Evolutionary conservation across 2,113 vertebrate species (phyloP), one percentile per base, ranked within the genome.

Genomic region (Menura novaehollandiae): DNA sequence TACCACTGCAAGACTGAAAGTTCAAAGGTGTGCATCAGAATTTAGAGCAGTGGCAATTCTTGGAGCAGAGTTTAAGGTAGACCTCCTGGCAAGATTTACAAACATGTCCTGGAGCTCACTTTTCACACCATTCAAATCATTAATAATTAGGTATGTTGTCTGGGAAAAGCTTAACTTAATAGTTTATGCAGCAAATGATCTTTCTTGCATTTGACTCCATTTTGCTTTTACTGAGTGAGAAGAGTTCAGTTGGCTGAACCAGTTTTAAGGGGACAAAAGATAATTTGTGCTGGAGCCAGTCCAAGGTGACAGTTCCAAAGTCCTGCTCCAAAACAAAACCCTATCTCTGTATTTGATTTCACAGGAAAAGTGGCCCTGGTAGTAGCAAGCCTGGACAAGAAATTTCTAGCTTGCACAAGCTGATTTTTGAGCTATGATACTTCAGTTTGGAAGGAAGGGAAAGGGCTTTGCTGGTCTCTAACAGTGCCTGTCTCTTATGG

Each of bases 21-120:
- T 95, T 95, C 68, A 69, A 92, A 90, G 67, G 62, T 84, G 73
- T 84, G 93, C 24, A 44, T 56, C 44, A 86, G 91, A 92, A 93
- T 93, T 86, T 60, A 85, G 95, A 85, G 49, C 60, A 76, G 64
- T n/a, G 21, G 44, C 69, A 75, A 35, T 63, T 86, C 55, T 74
- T 78, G 2, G 5, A 82, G 74, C 30, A 67, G 58, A 75, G 43
- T 64, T 56, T 63, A 68, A 85, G 80, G 51, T 15, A 72, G 53
- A 55, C 35, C 72, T 91, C 19, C 64, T 63, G 79, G 68, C 39
- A 74, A 71, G 33, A 73, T 71, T 90, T 86, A 66, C 33, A 63
- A 68, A 92, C 1, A 0, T 30, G 33, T 81, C 15, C 63, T 78
- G 76, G 32, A 92, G 22, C 41, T 93, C 7, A 3, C 69, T 69